Base-by-base conservation (phyloP, 1,140 invertebrate genomes). In the Cherax destructor region DNA sequence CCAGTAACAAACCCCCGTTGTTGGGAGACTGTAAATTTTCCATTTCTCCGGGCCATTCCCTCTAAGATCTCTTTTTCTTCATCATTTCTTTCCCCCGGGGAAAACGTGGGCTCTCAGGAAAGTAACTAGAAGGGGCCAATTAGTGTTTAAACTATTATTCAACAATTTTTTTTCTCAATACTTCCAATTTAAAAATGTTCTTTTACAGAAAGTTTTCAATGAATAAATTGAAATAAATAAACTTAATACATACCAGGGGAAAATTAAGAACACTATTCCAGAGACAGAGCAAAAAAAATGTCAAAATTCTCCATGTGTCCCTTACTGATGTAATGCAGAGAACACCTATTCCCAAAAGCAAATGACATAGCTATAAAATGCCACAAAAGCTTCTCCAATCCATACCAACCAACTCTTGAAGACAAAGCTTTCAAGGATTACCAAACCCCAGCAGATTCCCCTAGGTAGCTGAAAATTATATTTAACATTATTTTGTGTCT, bases 121-220 rank as follows among this genome's bases (percentile, higher is more conserved):
- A 95, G 94, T 95, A 96, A 50, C 92, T 91, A 21, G 47, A 52
- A 72, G 21, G 0, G 6, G 30, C 56, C 50, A 24, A 10, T 30
- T 16, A 91, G 21, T n/a, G 59, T 50, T n/a, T 72, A 90, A 30
- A 87, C 3, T 18, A 41, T 65, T 78, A 76, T 72, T 59, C 47
- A 56, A 61, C 16, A 41, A 21, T 10, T 9, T 13, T 56, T 56
- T 7, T 3, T 41, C 30, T 41, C 30, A 41, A 41, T 41, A 41
- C 30, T 41, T 56, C 13, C 13, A 56, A 56, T 10, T 56, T n/a
- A n/a, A n/a, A 56, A 41, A 41, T 41, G 30, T 41, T 56, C 52
- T 56, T 13, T 56, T 56, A 56, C 1, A 10, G 9, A 9, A 56
- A 56, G 52, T 10, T 56, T 56, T 56, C 13, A 56, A 10, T 13